Evolutionary conservation across 1,140 invertebrate genomes (phyloP), one percentile per base, ranked within the genome.

Genomic region (Chlorops oryzae): DNA sequence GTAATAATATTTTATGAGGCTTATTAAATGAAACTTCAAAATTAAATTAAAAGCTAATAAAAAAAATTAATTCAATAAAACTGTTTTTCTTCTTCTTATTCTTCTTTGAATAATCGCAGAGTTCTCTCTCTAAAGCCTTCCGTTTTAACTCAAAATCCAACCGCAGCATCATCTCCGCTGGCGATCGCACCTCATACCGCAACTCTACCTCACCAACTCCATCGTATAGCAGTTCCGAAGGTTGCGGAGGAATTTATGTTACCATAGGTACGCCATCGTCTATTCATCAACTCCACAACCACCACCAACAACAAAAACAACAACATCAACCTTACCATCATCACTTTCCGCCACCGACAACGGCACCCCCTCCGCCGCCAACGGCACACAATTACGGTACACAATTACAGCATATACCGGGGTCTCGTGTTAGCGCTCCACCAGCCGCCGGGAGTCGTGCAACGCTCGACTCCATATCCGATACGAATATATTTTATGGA

Each of bases 251-350:
- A 63, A 72, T 64, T 61, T 72, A 71, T 58, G 69, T 69, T 59
- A 71, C 66, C 52, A 68, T 72, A 71, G 64, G 77, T 75, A 34
- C n/a, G n/a, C n/a, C n/a, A n/a, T n/a, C n/a, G n/a, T n/a, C n/a
- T n/a, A n/a, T n/a, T n/a, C n/a, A n/a, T n/a, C 72, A 86, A 83
- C 83, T 82, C 55, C 86, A 83, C 21, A 61, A 86, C 64, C 67
- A 77, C 70, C 55, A 65, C 63, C 27, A 60, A 17, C 48, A 50
- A n/a, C 53, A 50, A 23, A 18, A 42, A 24, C 54, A 56, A 24
- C 53, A 55, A 75, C 74, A 46, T 64, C 73, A 54, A 56, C 55
- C 72, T 49, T 59, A 69, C 6, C 54, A 66, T 37, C 63, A 66
- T 25, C 66, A 58, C 52, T 80, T 76, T 9, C 80, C 75, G 23